Evolutionary conservation across 2,113 vertebrate genomes (phyloP), one percentile per base, ranked within the genome.

Genomic region (Athene cunicularia): DNA sequence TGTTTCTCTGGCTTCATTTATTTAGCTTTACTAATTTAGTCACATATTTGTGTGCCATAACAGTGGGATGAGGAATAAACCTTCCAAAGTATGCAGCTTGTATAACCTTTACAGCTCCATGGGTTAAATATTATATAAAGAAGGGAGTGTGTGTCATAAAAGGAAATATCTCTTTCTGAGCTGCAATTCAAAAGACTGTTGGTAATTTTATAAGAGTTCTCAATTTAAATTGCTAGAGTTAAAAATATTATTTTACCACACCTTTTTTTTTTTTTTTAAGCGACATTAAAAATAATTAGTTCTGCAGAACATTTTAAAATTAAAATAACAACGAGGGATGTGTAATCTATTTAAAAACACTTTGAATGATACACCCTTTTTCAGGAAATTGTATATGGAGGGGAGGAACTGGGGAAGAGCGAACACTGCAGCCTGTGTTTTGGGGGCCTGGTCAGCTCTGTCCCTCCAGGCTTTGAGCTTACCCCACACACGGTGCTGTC

Each of bases 191-290:
- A 94, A 91, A 35, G 53, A 47, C 28, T 80, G 86, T 10, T 67
- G 49, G 70, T 85, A 95, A 89, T 93, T 93, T 94, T 89, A 43
- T 72, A 79, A 73, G 85, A 70, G 71, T 86, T 88, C 59, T 72
- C 77, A 70, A 88, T 92, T 95, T 59, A 80, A 96, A 64, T 70
- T 93, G 39, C 64, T 85, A 49, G 32, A 95, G 86, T 95, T 56
- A 86, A 94, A 95, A 97, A 89, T 94, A 85, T 86, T 97, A 95
- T 94, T 96, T 76, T 73, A 84, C 58, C 85, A 79, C 90, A 84
- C 80, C 80, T 90, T 62, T 49, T 68, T 80, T 86, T 47, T 83
- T 67, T 71, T 89, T 80, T 66, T 53, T 23, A 86, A 43, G n/a
- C 6, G 80, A 81, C 89, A 91, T 94, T 91, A 88, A 80, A 95